Evolutionary conservation across 2,113 vertebrate genomes (phyloP).

Genomic region (Anhinga anhinga): DNA sequence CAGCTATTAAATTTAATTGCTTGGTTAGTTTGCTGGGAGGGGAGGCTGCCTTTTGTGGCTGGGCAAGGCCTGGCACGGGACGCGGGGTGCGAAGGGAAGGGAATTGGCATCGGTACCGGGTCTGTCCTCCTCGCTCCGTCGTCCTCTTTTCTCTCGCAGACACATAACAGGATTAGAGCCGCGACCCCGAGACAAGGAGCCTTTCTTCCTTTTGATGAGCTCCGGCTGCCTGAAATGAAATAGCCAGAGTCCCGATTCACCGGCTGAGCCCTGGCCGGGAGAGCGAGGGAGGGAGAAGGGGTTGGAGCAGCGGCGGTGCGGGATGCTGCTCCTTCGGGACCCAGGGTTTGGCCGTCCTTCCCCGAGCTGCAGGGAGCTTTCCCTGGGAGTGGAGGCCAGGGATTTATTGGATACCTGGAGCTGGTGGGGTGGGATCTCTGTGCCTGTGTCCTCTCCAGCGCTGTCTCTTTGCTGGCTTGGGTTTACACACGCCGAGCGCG

Average conservation of each 20-base stretch:
- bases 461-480: neutral
- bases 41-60: neutral
- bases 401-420: neutral
- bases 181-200: constrained; percentile 57
- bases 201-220: constrained; percentile 52
- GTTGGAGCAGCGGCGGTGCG: accelerated
- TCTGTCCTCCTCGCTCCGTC: neutral
- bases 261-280: neutral
- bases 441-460: neutral
- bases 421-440: neutral
- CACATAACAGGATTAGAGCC: constrained; percentile 45
- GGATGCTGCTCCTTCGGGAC: accelerated
- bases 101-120: constrained; percentile 12
- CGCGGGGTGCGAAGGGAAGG: neutral
- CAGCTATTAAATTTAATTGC: constrained; percentile 30
- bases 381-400: neutral
- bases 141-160: constrained; percentile 29
- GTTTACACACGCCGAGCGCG: no score
- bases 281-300: neutral
- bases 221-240: neutral
- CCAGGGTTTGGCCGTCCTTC: accelerated
- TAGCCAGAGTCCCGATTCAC: accelerated
- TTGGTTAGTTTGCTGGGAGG: neutral
- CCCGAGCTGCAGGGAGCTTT: neutral
- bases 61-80: constrained; percentile 14